phyloP scores from a whole-genome alignment of 92 coral and sea anemone genomes.

The Umimayanthus chanpuru region DNA sequence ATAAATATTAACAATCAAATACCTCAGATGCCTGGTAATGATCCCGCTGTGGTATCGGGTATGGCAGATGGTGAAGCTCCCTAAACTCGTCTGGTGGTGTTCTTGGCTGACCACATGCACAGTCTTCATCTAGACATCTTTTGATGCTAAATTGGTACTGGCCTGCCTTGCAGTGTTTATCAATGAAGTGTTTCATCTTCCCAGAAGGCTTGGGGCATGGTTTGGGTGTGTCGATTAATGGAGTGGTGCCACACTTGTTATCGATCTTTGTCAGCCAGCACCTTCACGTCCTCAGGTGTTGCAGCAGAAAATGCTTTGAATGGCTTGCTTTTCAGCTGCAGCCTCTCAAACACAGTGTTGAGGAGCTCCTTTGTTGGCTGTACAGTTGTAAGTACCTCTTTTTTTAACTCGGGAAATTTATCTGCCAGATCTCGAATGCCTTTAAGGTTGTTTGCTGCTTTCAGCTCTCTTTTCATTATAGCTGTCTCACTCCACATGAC shows the following conservation, averaged over 20 bases:
- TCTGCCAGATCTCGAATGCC: background rate
- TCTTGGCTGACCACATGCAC: slow-evolving; percentile 61
- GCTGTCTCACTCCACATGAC: too few relatives aligned
- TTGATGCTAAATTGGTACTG: slow-evolving; percentile 52
- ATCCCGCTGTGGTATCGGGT: slow-evolving; percentile 48
- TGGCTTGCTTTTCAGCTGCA: slow-evolving; percentile 55
- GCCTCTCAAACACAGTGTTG: slow-evolving; percentile 58
- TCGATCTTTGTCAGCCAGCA: slow-evolving; percentile 50
- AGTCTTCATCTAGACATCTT: slow-evolving; percentile 48
- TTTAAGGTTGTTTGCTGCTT: too few relatives aligned
- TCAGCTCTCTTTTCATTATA: too few relatives aligned
- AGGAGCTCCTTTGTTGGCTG: slow-evolving; percentile 58
- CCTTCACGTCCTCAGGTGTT: slow-evolving; percentile 42
- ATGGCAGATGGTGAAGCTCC: slow-evolving; percentile 47
- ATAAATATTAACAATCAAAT: slow-evolving; percentile 2
- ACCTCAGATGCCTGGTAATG: slow-evolving; percentile 43
- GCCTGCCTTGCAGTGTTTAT: slow-evolving; percentile 59
- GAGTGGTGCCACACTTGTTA: slow-evolving; percentile 29
- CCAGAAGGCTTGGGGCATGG: slow-evolving; percentile 31
- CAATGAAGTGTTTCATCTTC: slow-evolving; percentile 50
- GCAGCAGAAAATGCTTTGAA: slow-evolving; percentile 53
- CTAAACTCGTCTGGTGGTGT: slow-evolving; percentile 50
- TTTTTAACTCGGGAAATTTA: slow-evolving; percentile 2
- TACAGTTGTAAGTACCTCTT: slow-evolving; percentile 43
- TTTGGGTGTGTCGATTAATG: slow-evolving; percentile 25